Percentiles rank a stretch among this genome's conserved stretches.
Evolutionary conservation across 2,888 invertebrate species (phyloP).

Genomic region (Erebia ligea): DNA sequence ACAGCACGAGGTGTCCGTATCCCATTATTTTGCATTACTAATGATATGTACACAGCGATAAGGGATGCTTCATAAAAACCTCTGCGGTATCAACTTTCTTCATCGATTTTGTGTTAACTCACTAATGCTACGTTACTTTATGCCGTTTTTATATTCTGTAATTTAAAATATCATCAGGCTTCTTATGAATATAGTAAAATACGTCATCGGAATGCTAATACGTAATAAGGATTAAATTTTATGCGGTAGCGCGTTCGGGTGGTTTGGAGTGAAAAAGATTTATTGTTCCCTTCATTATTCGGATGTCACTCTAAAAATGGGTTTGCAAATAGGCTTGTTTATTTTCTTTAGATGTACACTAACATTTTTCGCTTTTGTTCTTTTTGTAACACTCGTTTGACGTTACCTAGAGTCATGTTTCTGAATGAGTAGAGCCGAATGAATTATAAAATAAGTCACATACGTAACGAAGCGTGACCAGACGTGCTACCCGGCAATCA

Average conservation of each 20-base stretch:
- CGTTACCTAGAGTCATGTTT: neutral
- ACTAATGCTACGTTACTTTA: conserved; percentile 47
- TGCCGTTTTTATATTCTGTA: conserved; percentile 36
- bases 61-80: conserved; percentile 72
- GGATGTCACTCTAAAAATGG: conserved; percentile 56
- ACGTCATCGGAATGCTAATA: conserved; percentile 55
- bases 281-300: conserved; percentile 68
- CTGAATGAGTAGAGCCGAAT: conserved; percentile 11
- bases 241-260: conserved; percentile 66
- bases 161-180: conserved; percentile 34
- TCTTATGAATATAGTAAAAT: conserved; percentile 38
- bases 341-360: conserved; percentile 5
- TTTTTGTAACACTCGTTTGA: neutral
- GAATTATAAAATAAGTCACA: conserved; percentile 30
- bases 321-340: conserved; percentile 30
- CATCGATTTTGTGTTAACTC: conserved; percentile 52
- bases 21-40: conserved; percentile 84
- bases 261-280: conserved; percentile 62
- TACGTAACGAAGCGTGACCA: conserved; percentile 50
- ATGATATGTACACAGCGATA: conserved; percentile 81
- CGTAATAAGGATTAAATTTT: conserved; percentile 62
- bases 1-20: conserved; percentile 82
- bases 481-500: conserved; percentile 64
- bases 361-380: neutral
- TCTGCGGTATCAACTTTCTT: conserved; percentile 63